These are phyloP conservation scores for Pasiphila rectangulata DNA, from an alignment of 2,888 invertebrate genomes.

Conservation along the genomic window DNA sequence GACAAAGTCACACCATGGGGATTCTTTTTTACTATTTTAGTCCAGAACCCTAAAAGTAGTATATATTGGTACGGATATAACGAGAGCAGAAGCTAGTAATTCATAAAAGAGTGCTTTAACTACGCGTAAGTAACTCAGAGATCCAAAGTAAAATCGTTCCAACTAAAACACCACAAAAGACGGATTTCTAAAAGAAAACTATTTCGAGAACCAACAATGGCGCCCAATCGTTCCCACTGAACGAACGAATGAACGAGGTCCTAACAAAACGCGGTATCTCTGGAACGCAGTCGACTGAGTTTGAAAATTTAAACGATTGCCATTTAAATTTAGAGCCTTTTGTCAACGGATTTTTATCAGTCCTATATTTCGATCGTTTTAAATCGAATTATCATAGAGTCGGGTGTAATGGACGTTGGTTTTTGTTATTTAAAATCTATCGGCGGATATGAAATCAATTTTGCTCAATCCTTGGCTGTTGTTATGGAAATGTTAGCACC, in stretches of 20 bases:
- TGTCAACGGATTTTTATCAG: constrained; percentile 21
- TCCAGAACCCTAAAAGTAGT: too few species aligned
- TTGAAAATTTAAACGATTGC: constrained; percentile 21
- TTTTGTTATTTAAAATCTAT: neutral
- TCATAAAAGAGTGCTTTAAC: too few species aligned
- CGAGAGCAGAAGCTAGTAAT: too few species aligned
- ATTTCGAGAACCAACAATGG: constrained; percentile 20
- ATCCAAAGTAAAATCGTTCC: too few species aligned
- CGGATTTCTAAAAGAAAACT: constrained; percentile 13
- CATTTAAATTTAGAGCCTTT: constrained; percentile 22
- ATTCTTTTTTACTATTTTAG: too few species aligned
- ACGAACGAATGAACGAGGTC: constrained; percentile 26
- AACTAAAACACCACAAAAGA: constrained; percentile 9
- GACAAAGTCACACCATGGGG: too few species aligned
- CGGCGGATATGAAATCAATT: neutral
- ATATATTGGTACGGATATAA: too few species aligned
- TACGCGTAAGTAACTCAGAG: too few species aligned
- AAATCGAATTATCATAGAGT: constrained; percentile 12
- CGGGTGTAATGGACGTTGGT: constrained; percentile 2
- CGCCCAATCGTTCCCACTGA: constrained; percentile 21
- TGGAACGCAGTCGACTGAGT: constrained; percentile 37
- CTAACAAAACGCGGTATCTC: constrained; percentile 41
- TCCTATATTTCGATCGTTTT: constrained; percentile 9
- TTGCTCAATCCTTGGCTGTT: neutral
- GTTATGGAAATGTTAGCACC: too few species aligned